Evolutionary conservation across 2,888 invertebrate genomes (phyloP).

Genomic region (Pilophorus perplexus): DNA sequence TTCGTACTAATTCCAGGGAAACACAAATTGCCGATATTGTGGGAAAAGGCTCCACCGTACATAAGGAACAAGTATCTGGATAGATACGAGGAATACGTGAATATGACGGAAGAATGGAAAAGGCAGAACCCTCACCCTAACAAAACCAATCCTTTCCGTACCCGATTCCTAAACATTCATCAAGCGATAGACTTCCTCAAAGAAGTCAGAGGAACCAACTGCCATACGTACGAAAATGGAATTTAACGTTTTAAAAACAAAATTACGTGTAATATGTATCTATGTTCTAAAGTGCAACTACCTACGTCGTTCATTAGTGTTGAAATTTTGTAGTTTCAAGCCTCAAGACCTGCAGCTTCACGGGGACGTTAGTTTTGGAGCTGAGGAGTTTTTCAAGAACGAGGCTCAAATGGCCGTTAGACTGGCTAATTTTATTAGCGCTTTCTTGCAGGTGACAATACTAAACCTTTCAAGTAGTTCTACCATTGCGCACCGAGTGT

Average conservation of each 20-base stretch:
- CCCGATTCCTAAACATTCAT: constrained; percentile 59
- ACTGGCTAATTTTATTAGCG: constrained; percentile 91
- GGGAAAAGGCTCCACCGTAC: constrained; percentile 70
- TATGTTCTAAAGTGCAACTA: too few relatives aligned
- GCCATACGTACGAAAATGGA: constrained; percentile 58
- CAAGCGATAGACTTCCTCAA: constrained; percentile 73
- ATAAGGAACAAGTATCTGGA: constrained; percentile 73
- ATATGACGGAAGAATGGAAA: constrained; percentile 31
- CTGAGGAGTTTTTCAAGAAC: constrained; percentile 84
- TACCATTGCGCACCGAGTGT: too few relatives aligned
- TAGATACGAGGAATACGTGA: constrained; percentile 64
- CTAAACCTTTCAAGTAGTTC: not conserved
- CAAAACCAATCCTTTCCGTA: constrained; percentile 32
- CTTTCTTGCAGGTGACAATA: constrained; percentile 82
- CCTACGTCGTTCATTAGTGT: too few relatives aligned
- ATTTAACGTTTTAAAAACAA: too few relatives aligned
- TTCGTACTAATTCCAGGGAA: too few relatives aligned
- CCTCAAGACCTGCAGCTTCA: constrained; percentile 73
- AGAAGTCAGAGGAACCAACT: constrained; percentile 64
- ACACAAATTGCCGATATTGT: constrained; percentile 78
- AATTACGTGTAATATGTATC: too few relatives aligned
- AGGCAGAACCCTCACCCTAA: constrained; percentile 20
- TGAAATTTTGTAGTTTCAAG: constrained; percentile 68
- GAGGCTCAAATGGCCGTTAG: constrained; percentile 97
- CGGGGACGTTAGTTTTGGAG: constrained; percentile 84